Evolutionary conservation across 2,113 vertebrate genomes (phyloP).

Genomic region (Halcyon senegalensis): DNA sequence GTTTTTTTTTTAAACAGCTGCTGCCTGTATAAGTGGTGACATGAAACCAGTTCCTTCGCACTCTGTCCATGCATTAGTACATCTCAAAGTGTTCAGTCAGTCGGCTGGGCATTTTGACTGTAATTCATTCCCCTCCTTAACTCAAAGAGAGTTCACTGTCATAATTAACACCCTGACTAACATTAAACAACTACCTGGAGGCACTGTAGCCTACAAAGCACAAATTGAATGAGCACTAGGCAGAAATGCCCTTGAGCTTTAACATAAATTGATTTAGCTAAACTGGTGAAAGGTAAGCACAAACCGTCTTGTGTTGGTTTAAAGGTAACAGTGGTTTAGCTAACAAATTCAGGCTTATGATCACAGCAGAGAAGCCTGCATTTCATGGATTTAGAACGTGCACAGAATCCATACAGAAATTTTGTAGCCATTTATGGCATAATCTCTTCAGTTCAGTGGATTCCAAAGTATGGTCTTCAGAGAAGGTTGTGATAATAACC

Average conservation of each 20-base stretch:
- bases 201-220: slow-evolving; percentile 1
- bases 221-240: background rate
- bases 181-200: slow-evolving; percentile 24
- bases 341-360: background rate
- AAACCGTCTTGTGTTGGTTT: background rate
- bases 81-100: background rate
- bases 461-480: background rate
- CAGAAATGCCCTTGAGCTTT: slow-evolving; percentile 9
- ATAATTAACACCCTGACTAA: slow-evolving; percentile 44
- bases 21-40: background rate
- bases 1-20: background rate
- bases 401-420: background rate
- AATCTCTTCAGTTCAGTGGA: background rate
- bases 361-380: background rate
- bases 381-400: background rate
- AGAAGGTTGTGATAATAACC: background rate
- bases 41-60: background rate
- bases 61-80: background rate
- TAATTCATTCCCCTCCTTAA: background rate
- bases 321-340: background rate
- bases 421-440: background rate
- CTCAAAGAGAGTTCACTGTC: background rate
- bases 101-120: background rate
- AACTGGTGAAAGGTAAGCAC: slow-evolving; percentile 2
- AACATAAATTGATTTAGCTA: slow-evolving; percentile 12